Percentiles rank a stretch among this genome's conserved stretches.
These are phyloP conservation scores for Ceryle rudis DNA, from an alignment of 2,797 vertebrate genomes.

Conservation along the genomic window DNA sequence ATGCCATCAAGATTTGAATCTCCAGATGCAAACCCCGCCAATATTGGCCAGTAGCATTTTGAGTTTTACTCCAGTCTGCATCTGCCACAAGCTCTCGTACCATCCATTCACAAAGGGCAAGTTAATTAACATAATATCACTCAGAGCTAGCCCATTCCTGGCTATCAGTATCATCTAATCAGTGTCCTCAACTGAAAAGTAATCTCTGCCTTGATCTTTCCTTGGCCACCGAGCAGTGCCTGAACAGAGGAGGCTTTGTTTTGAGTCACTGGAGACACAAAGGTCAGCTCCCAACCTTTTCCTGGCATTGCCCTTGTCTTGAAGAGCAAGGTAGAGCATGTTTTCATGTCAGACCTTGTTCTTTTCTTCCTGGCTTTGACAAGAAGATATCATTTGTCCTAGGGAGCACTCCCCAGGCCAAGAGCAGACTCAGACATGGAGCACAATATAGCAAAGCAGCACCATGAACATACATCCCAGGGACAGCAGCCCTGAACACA, in stretches of 20 bases:
- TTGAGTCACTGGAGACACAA: background rate
- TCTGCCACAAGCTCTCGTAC: background rate
- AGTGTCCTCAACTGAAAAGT: constrained; percentile 65
- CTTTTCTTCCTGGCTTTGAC: background rate
- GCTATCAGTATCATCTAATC: constrained; percentile 67
- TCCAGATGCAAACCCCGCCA: background rate
- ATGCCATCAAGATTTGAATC: background rate
- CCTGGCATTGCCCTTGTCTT: constrained; percentile 49
- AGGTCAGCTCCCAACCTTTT: constrained; percentile 39
- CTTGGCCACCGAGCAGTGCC: constrained; percentile 39
- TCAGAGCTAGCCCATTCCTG: constrained; percentile 40
- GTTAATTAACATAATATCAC: constrained; percentile 54
- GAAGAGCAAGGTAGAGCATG: background rate
- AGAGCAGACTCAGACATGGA: background rate
- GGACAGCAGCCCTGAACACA: background rate
- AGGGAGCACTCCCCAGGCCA: background rate
- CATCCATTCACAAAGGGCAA: constrained; percentile 6
- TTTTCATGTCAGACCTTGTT: background rate
- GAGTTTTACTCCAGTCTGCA: background rate
- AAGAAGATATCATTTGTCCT: background rate
- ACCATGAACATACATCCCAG: background rate
- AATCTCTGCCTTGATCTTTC: constrained; percentile 67
- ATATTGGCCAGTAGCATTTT: background rate
- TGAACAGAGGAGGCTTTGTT: constrained; percentile 67
- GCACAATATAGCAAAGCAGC: background rate